Evolutionary conservation across 2,888 invertebrate genomes (phyloP).

Genomic region (Tribolium freemani): DNA sequence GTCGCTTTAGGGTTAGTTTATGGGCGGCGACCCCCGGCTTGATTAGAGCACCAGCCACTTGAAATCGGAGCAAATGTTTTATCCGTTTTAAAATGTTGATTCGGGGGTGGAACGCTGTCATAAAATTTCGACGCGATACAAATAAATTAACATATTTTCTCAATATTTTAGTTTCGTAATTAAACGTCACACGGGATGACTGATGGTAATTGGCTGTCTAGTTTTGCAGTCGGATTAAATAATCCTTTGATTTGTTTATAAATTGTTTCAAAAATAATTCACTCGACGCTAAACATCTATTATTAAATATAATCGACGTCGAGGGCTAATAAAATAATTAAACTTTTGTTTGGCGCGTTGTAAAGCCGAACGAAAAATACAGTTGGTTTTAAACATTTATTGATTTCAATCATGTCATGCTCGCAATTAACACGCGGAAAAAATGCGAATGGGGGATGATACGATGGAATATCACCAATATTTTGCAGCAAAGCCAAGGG

Average conservation of each 20-base stretch:
- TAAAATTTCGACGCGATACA: slow-evolving; percentile 3
- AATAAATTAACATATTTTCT: slow-evolving; percentile 25
- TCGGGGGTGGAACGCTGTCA: slow-evolving; percentile 31
- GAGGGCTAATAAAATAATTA: background rate
- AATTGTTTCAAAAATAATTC: slow-evolving; percentile 26
- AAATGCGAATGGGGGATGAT: background rate
- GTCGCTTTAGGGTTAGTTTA: slow-evolving; percentile 42
- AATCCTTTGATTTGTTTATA: slow-evolving; percentile 30
- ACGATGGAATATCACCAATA: background rate
- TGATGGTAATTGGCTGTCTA: slow-evolving; percentile 43
- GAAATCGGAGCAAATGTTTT: slow-evolving; percentile 43
- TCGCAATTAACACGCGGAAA: background rate
- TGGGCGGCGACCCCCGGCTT: slow-evolving; percentile 38
- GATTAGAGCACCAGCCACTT: slow-evolving; percentile 41
- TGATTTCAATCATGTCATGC: background rate
- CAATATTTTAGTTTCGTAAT: slow-evolving; percentile 39
- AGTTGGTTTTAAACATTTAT: background rate
- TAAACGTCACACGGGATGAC: slow-evolving; percentile 40
- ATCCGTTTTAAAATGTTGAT: slow-evolving; percentile 46
- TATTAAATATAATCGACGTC: slow-evolving; percentile 11
- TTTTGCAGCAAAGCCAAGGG: background rate
- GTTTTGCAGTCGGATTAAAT: slow-evolving; percentile 26
- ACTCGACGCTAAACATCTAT: slow-evolving; percentile 2
- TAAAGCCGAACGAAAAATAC: background rate
- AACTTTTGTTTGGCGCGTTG: background rate